phyloP scores from a whole-genome alignment of 2,797 vertebrate genomes.

The Pterois miles region DNA sequence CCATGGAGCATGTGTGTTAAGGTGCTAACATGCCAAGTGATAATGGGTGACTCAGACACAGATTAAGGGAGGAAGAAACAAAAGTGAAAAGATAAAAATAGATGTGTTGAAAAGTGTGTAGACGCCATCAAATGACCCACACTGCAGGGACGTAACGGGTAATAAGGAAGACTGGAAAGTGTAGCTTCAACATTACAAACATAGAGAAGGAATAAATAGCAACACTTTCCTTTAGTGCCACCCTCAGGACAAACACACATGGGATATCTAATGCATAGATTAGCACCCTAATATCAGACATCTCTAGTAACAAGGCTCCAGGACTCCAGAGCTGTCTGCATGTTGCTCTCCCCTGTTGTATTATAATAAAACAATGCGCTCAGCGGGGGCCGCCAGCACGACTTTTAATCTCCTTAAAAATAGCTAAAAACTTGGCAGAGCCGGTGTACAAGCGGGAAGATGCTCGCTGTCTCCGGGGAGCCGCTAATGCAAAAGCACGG shows the following conservation, averaged over 20 bases:
- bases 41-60: slow-evolving; percentile 31
- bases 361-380: neutral
- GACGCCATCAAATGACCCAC: neutral
- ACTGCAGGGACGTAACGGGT: neutral
- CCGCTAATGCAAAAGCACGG: slow-evolving; percentile 9
- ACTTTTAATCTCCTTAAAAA: slow-evolving; percentile 32
- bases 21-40: slow-evolving; percentile 38
- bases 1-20: neutral
- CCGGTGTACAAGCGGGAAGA: neutral
- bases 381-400: neutral
- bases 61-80: slow-evolving; percentile 27
- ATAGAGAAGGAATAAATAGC: neutral
- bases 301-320: neutral
- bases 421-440: slow-evolving; percentile 27
- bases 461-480: neutral
- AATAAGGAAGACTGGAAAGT: neutral
- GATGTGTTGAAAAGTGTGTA: slow-evolving; percentile 8
- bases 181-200: neutral
- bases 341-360: neutral
- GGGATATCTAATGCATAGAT: neutral
- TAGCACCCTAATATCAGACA: neutral
- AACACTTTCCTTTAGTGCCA: neutral
- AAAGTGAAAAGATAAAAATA: slow-evolving; percentile 47
- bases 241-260: neutral
- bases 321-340: neutral